Evolutionary conservation across 2,113 vertebrate genomes (phyloP), one percentile per base, ranked within the genome.

Genomic region (Salminus brasiliensis): DNA sequence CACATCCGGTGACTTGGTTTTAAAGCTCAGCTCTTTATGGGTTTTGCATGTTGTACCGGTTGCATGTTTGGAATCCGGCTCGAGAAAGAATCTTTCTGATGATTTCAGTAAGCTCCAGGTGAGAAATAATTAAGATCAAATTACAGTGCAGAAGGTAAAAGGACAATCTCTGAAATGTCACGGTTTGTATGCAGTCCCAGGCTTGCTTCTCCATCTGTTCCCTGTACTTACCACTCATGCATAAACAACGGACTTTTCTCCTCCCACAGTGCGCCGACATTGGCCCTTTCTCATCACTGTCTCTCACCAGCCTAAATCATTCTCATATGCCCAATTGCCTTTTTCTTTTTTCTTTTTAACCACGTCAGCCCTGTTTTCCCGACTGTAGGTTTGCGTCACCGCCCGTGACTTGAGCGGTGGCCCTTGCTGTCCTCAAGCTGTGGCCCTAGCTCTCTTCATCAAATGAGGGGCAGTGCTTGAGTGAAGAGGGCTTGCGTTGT

Each of bases 141-240:
- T 47, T 65, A 47, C 30, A 47, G 39, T 73, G 49, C 72, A 57
- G 9, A 68, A 75, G 30, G 43, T 41, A 71, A 74, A 79, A 75
- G 69, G 76, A 60, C 72, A 71, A 29, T 65, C 15, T 83, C 66
- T 71, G 47, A 83, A 57, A 71, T 70, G 65, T 63, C 43, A 59
- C 43, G 49, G 76, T 75, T 63, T 79, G 57, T 65, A 60, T 79
- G 55, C 57, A 27, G 65, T 53, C 49, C 72, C 72, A 80, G 49
- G 21, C 57, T 25, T 67, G 82, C 63, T 29, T 60, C 68, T 80
- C 78, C 78, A 73, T 80, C 78, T 84, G 78, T 72, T 72, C 60
- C 23, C 62, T 80, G n/a, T 30, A 25, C 52, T 49, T 3, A 49
- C 52, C 57, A 23, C 62, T 77, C 69, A 76, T 84, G 73, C 69